A percentile compares a stretch with the other conserved stretches of the same genome.
phyloP scores from a whole-genome alignment of 1,140 invertebrate species.

The Pteromalus puparum region DNA sequence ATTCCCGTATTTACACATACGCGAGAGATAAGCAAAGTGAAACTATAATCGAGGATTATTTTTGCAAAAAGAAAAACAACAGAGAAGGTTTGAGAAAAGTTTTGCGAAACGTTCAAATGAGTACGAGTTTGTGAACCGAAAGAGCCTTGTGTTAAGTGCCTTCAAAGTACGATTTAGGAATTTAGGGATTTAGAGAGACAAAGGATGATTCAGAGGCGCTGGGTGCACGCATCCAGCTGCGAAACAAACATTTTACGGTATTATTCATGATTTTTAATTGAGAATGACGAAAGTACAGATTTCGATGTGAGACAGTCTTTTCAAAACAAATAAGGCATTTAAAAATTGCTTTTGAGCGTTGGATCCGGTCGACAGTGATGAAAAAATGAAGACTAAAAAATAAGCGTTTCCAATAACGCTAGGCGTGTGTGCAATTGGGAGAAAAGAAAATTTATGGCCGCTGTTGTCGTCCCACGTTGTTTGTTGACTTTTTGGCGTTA shows the following conservation, averaged over 20 bases:
- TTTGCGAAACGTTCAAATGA: constrained; percentile 56
- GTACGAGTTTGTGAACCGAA: constrained; percentile 67
- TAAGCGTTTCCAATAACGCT: background rate
- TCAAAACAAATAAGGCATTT: background rate
- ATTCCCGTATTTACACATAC: constrained; percentile 48
- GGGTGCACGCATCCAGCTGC: constrained; percentile 67
- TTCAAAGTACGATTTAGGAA: constrained; percentile 74
- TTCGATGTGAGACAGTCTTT: background rate
- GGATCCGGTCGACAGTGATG: background rate
- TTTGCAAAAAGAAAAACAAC: constrained; percentile 25
- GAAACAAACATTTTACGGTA: constrained; percentile 69
- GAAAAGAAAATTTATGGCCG: constrained; percentile 6
- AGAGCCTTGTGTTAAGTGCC: constrained; percentile 76
- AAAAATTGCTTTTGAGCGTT: background rate
- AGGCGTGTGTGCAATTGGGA: constrained; percentile 4
- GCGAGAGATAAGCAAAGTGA: constrained; percentile 56
- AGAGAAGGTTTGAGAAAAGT: constrained; percentile 57
- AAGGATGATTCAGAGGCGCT: constrained; percentile 68
- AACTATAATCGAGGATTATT: background rate
- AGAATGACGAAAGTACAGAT: constrained; percentile 52
- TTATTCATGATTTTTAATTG: constrained; percentile 61
- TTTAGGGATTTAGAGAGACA: constrained; percentile 69
- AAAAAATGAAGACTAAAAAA: background rate
- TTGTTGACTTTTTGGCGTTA: constrained; percentile 22
- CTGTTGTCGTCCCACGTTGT: constrained; percentile 18